These are phyloP conservation scores for zebrafish (Danio rerio) DNA, from an alignment of 2,113 vertebrate species.

Conservation along the genomic window GRCz12tu NC_133198.1:21577001-21577500, in stretches of 20 bases:
- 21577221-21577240: neutral
- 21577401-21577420: conserved; percentile 39
- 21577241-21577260: neutral
- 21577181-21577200: too few relatives aligned
- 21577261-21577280: neutral
- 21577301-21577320: neutral
- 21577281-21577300: neutral
- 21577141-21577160: too few relatives aligned
- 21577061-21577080: too few relatives aligned
- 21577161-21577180: too few relatives aligned
- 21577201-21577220: neutral
- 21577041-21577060: too few relatives aligned
- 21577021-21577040: too few relatives aligned
- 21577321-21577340: neutral
- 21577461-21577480: conserved; percentile 46
- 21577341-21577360: neutral
- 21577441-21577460: conserved; percentile 36
- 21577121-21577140: too few relatives aligned
- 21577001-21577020: too few relatives aligned
- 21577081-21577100: too few relatives aligned
- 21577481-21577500: conserved; percentile 44
- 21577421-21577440: conserved; percentile 41
- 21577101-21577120: too few relatives aligned
- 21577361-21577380: neutral
- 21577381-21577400: conserved; percentile 2